These are phyloP conservation scores for Chrysogorgia sp. DNA, from an alignment of 92 coral and sea anemone genomes.

Conservation along the genomic window DNA sequence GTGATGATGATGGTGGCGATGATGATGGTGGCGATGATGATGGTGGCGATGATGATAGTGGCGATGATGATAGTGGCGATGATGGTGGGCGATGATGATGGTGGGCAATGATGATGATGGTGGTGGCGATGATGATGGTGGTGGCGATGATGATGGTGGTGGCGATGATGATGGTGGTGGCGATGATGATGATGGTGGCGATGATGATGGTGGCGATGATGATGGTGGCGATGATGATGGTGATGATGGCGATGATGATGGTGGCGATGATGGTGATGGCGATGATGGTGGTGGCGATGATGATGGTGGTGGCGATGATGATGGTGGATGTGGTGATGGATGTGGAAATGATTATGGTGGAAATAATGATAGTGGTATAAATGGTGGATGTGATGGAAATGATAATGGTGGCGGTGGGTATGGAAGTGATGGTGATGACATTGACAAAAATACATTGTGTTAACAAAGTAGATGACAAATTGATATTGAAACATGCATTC, in stretches of 20 bases:
- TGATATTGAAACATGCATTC: too few relatives aligned
- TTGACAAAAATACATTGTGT: too few relatives aligned
- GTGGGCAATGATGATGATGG: too few relatives aligned
- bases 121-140: too few relatives aligned
- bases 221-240: not conserved
- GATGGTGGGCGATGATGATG: not conserved
- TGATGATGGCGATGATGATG: not conserved
- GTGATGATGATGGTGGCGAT: not conserved
- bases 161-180: too few relatives aligned
- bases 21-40: not conserved
- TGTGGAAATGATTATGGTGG: not conserved
- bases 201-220: not conserved
- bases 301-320: not conserved
- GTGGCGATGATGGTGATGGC: not conserved
- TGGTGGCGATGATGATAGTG: conserved; percentile 7
- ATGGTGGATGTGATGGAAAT: not conserved
- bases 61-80: not conserved
- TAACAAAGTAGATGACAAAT: too few relatives aligned
- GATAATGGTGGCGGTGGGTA: not conserved
- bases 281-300: too few relatives aligned
- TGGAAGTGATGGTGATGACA: not conserved
- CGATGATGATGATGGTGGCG: too few relatives aligned
- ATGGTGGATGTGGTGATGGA: not conserved
- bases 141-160: too few relatives aligned
- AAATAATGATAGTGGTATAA: not conserved